Evolutionary conservation across 2,797 vertebrate species (phyloP), one percentile per base, ranked within the genome.

Genomic region (Tarsius wallacei): DNA sequence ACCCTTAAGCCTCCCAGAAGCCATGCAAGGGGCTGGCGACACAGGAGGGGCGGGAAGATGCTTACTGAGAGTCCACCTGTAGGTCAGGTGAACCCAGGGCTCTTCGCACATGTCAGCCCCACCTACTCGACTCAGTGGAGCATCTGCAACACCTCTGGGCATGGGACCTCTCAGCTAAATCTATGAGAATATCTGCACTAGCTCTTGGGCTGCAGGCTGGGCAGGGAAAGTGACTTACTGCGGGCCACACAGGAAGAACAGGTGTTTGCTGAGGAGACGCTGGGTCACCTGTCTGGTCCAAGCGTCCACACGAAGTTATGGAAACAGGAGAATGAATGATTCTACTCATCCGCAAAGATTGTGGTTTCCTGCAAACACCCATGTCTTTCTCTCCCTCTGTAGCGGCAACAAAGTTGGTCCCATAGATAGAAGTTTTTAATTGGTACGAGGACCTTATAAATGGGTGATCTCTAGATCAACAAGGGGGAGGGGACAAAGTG

Each of bases 401-500:
- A 42, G 42, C 10, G 61, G 28, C 36, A 51, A 21, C 55, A 64
- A 14, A 47, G 73, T 0, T 31, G 21, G 47, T 17, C 51, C 73
- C 53, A 14, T 1, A 33, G 77, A 22, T 0, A 21, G 66, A 51
- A 14, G 53, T 1, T 36, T 53, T 68, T 90, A n/a, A 89, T 31
- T 28, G 17, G 51, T 13, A 5, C 49, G 24, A 42, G 0, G n/a
- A 13, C 61, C 51, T 80, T 1, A 11, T 33, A 49, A 71, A 74
- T 15, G 17, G 7, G 16, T 12, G 24, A 9, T 22, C 2, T 13
- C 11, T 31, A 0, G 12, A 16, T 7, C n/a, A 26, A 22, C 26
- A 9, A 55, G 21, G 19, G n/a, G 1, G 33, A 42, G 51, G 16
- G 10, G n/a, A 0, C 1, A n/a, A 15, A 42, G 19, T 5, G 15